phyloP scores from a whole-genome alignment of 2,113 vertebrate genomes.

The Pavo muticus region DNA sequence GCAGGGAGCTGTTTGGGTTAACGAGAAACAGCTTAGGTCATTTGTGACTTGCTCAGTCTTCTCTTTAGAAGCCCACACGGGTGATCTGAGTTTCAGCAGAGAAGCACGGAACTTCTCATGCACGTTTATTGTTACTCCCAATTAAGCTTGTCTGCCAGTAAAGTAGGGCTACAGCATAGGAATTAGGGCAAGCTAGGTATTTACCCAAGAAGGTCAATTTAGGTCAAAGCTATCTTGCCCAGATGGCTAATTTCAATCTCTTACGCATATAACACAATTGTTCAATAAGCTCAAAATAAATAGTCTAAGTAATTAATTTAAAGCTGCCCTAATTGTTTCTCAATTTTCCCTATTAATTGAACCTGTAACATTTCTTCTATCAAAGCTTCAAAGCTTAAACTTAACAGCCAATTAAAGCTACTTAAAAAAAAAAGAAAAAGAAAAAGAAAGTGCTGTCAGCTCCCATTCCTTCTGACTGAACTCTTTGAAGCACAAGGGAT shows the following conservation, averaged over 20 bases:
- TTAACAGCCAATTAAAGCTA: conserved; percentile 44
- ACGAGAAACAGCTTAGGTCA: not conserved
- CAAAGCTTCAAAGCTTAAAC: conserved; percentile 29
- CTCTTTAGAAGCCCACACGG: not conserved
- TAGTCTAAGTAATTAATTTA: conserved; percentile 52
- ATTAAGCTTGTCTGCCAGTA: not conserved
- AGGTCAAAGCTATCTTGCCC: conserved; percentile 39
- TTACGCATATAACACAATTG: conserved; percentile 2
- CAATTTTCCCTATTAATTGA: conserved; percentile 12
- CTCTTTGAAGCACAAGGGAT: not conserved
- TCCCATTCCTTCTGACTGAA: not conserved
- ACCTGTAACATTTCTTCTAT: not conserved
- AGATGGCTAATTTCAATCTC: conserved; percentile 49
- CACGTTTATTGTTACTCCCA: not conserved
- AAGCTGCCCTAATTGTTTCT: conserved; percentile 61
- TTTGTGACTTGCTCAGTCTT: not conserved
- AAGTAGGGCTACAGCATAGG: not conserved
- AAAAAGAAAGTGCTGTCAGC: not conserved
- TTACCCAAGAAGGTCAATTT: not conserved
- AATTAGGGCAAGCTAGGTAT: not conserved
- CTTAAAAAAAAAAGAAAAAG: not conserved
- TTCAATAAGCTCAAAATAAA: conserved; percentile 56
- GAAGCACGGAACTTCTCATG: not conserved
- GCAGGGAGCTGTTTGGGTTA: not conserved
- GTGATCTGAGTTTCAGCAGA: not conserved